These are phyloP conservation scores for Protonemura montana DNA, from an alignment of 2,888 invertebrate genomes.

Conservation along the genomic window DNA sequence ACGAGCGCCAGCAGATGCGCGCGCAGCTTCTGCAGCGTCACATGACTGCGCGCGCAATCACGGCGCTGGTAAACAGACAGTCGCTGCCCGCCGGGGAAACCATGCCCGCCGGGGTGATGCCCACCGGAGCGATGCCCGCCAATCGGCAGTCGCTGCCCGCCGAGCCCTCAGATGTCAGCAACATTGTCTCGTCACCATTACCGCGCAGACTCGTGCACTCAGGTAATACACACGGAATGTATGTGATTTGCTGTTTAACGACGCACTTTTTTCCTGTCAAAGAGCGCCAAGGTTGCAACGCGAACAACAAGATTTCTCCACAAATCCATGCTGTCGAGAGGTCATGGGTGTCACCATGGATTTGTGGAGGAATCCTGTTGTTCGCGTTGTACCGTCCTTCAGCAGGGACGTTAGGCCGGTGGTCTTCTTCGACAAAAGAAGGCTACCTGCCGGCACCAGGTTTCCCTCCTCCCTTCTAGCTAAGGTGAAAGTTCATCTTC, in stretches of 20 bases:
- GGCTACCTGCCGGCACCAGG: background rate
- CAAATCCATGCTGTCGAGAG: no score
- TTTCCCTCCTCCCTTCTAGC: background rate
- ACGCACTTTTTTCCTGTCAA: no score
- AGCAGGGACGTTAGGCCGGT: background rate
- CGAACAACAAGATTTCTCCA: no score
- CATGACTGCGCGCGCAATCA: constrained; percentile 49
- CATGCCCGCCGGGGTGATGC: no score
- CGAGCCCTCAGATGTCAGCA: background rate
- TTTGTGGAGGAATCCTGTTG: no score
- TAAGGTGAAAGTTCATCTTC: background rate
- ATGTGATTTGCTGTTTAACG: background rate
- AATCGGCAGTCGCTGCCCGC: constrained; percentile 41
- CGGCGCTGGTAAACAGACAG: constrained; percentile 46
- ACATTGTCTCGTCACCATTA: constrained; percentile 24
- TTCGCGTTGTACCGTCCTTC: no score
- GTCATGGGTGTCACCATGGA: no score
- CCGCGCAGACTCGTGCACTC: constrained; percentile 39
- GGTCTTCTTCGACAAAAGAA: background rate
- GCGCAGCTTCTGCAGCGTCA: constrained; percentile 50
- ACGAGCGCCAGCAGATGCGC: constrained; percentile 49
- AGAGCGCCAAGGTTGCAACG: no score
- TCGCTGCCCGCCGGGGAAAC: constrained; percentile 35
- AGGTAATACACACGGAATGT: constrained; percentile 16
- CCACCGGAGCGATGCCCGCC: background rate